phyloP scores from a whole-genome alignment of 2,888 invertebrate genomes.

The Orgyia antiqua region DNA sequence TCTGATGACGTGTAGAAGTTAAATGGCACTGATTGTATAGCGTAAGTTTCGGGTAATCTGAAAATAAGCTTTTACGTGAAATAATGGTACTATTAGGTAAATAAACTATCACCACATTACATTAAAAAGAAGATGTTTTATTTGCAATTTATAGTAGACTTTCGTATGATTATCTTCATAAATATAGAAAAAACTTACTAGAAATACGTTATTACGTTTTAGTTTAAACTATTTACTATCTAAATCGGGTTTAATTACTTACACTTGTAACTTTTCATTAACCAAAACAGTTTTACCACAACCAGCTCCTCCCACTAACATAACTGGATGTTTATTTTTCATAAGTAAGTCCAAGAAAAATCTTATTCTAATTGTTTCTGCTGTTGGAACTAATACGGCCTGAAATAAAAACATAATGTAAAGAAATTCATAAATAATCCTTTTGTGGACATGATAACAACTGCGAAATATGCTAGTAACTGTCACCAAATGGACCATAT shows the following conservation, averaged over 20 bases:
- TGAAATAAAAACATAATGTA: conserved; percentile 42
- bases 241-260: conserved; percentile 10
- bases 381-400: conserved; percentile 94
- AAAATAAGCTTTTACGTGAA: too few relatives aligned
- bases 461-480: too few relatives aligned
- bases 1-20: conserved; percentile 97
- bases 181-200: too few relatives aligned
- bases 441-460: too few relatives aligned
- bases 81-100: too few relatives aligned
- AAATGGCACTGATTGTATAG: conserved; percentile 94
- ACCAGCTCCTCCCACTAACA: conserved; percentile 96
- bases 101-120: not conserved
- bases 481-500: not conserved
- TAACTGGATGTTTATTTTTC: conserved; percentile 92
- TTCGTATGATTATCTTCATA: too few relatives aligned
- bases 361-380: conserved; percentile 93
- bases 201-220: too few relatives aligned
- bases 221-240: too few relatives aligned
- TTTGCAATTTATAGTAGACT: not conserved
- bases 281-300: conserved; percentile 95
- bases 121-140: not conserved
- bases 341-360: conserved; percentile 94
- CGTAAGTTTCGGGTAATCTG: conserved; percentile 89
- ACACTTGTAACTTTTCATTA: conserved; percentile 82
- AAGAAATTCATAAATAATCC: too few relatives aligned